Percentiles rank a stretch among this genome's conserved stretches.
phyloP scores from a whole-genome alignment of 2,797 vertebrate genomes.

The Myotis myotis region DNA sequence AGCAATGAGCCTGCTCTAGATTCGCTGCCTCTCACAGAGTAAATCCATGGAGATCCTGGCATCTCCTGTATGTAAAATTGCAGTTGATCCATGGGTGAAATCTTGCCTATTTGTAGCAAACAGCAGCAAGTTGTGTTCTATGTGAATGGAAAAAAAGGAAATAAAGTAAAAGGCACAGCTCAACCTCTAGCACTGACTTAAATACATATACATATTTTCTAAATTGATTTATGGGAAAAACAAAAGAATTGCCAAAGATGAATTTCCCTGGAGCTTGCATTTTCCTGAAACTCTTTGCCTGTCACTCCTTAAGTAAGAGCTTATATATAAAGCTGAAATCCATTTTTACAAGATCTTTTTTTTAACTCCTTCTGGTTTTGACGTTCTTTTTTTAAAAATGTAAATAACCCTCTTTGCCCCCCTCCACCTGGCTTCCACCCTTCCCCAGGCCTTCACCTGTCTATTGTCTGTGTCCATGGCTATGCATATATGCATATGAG shows the following conservation, averaged over 20 bases:
- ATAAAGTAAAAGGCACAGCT: background rate
- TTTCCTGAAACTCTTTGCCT: conserved; percentile 6
- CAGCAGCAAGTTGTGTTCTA: background rate
- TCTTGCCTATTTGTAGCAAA: background rate
- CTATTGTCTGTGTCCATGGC: too few relatives aligned
- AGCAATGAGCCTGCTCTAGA: background rate
- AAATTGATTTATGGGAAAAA: background rate
- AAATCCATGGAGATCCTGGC: background rate
- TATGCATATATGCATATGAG: too few relatives aligned
- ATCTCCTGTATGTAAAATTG: background rate
- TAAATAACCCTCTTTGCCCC: too few relatives aligned
- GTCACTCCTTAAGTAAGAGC: background rate
- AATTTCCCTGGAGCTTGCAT: background rate
- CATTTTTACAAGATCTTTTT: background rate
- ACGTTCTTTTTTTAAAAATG: background rate
- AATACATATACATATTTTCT: background rate
- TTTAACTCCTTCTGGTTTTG: background rate
- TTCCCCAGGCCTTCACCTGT: too few relatives aligned
- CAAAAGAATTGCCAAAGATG: background rate
- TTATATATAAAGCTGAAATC: conserved; percentile 41
- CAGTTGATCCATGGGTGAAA: background rate
- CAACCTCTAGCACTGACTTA: background rate
- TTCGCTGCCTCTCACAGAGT: background rate
- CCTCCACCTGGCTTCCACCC: too few relatives aligned
- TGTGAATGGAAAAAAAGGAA: background rate